Evolutionary conservation across 2,113 vertebrate genomes (phyloP).

Genomic region (Numida meleagris): DNA sequence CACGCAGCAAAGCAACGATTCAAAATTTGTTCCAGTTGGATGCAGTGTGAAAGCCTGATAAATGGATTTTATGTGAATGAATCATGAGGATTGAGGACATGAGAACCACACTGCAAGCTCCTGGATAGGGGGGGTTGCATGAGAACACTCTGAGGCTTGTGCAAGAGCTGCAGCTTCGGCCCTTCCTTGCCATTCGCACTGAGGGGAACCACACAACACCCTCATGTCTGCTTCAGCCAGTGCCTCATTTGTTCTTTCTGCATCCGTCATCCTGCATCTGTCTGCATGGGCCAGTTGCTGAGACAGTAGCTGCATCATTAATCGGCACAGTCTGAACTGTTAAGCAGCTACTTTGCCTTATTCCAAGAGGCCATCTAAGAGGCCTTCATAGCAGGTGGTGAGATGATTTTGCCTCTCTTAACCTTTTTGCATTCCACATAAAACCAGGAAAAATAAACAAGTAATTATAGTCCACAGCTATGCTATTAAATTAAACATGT

Average conservation of each 20-base stretch:
- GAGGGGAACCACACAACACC: background rate
- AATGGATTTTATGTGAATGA: constrained; percentile 15
- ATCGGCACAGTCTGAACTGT: background rate
- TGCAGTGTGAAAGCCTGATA: background rate
- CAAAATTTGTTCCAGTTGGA: constrained; percentile 2
- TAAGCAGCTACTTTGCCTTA: background rate
- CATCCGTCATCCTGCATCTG: background rate
- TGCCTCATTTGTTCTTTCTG: background rate
- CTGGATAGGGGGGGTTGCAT: rapidly evolving
- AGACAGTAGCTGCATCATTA: background rate
- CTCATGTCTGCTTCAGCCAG: background rate
- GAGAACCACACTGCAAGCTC: background rate
- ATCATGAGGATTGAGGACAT: background rate
- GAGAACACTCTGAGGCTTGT: rapidly evolving
- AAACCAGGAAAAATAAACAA: background rate
- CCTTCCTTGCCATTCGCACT: background rate
- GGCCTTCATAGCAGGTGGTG: background rate
- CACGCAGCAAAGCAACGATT: background rate
- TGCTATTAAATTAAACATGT: background rate
- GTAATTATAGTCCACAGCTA: background rate
- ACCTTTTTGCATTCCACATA: background rate
- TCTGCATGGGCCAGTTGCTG: rapidly evolving
- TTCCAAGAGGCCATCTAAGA: background rate
- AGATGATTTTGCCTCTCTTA: background rate
- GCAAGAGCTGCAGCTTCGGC: background rate